phyloP scores from a whole-genome alignment of 2,797 vertebrate species.

The Cyclopterus lumpus region DNA sequence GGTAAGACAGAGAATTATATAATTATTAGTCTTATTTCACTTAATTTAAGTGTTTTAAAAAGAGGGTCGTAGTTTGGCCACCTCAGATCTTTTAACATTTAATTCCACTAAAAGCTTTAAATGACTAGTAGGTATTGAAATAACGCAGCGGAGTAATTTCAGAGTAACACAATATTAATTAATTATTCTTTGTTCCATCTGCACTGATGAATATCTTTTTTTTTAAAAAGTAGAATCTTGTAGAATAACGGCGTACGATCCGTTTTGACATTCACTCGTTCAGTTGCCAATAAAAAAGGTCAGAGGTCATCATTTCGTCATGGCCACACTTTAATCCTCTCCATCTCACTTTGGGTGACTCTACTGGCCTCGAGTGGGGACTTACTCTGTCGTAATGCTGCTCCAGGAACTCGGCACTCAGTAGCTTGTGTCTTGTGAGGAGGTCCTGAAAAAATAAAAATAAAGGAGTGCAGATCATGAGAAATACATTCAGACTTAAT shows the following conservation, averaged over 20 bases:
- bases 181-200: no score
- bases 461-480: conserved; percentile 23
- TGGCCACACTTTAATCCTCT: not conserved
- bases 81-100: no score
- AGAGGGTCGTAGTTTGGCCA: no score
- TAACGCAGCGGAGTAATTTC: not conserved
- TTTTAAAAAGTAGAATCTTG: not conserved
- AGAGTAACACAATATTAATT: not conserved
- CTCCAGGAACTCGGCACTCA: conserved; percentile 98
- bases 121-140: not conserved
- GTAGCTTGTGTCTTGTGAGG: conserved; percentile 97
- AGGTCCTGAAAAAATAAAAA: conserved; percentile 94
- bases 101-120: not conserved
- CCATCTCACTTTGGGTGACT: not conserved
- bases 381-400: conserved; percentile 97
- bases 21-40: not conserved
- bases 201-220: not conserved
- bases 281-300: not conserved
- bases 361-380: conserved; percentile 10
- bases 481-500: not conserved
- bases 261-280: not conserved
- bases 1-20: not conserved
- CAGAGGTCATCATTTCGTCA: not conserved
- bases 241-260: not conserved
- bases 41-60: not conserved